Conservation (phyloP, 2,113 vertebrate species). For the Rhizomys pruinosus region DNA sequence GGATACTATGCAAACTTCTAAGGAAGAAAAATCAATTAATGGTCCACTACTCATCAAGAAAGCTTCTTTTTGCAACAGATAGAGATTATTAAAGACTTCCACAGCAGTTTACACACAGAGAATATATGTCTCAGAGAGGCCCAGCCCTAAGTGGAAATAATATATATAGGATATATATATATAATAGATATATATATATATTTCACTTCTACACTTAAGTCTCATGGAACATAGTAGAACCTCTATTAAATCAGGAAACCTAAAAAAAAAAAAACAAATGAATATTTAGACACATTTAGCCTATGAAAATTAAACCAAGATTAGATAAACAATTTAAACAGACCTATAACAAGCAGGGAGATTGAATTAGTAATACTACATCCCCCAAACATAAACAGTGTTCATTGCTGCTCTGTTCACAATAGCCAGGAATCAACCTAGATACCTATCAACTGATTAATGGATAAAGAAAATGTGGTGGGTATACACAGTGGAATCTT, state of each 20-base stretch:
- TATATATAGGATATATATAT: too few relatives aligned
- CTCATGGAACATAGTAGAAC: too few relatives aligned
- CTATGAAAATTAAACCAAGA: neutral
- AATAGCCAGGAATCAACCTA: neutral
- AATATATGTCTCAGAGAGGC: too few relatives aligned
- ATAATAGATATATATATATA: too few relatives aligned
- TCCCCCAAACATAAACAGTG: neutral
- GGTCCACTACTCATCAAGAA: too few relatives aligned
- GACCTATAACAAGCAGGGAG: neutral
- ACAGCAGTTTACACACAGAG: too few relatives aligned
- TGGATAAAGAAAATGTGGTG: neutral
- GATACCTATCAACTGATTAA: neutral
- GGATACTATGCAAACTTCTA: too few relatives aligned
- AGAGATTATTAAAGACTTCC: too few relatives aligned
- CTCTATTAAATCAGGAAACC: neutral
- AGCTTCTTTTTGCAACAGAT: too few relatives aligned
- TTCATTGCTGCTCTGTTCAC: neutral
- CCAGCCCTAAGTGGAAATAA: too few relatives aligned
- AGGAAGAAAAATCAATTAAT: too few relatives aligned
- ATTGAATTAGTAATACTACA: neutral
- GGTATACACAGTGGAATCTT: neutral
- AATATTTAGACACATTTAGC: neutral
- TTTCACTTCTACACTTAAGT: too few relatives aligned
- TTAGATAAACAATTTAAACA: neutral
- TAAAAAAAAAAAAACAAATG: neutral